Conservation (phyloP, 2,888 invertebrate species). For the Sinohyriopsis cumingii region DNA sequence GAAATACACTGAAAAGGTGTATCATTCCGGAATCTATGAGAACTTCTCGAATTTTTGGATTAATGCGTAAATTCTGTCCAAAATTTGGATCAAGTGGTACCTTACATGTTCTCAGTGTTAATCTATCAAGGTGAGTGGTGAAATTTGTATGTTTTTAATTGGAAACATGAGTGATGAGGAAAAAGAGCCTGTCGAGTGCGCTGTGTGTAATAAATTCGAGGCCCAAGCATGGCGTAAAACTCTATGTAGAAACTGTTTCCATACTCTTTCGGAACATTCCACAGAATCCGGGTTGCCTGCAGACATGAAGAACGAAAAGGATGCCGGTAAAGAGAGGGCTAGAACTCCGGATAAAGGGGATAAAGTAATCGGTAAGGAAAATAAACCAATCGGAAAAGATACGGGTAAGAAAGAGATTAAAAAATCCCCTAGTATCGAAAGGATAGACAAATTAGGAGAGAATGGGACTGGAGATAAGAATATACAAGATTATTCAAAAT, state of each 20-base stretch:
- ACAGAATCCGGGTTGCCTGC: conserved; percentile 8
- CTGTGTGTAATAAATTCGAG: conserved; percentile 67
- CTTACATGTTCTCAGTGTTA: background rate
- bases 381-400: conserved; percentile 1
- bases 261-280: conserved; percentile 60
- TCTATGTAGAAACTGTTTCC: conserved; percentile 71
- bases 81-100: background rate
- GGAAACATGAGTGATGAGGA: conserved; percentile 35
- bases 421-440: background rate
- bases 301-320: conserved; percentile 12
- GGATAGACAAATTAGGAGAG: conserved; percentile 1
- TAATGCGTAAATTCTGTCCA: too few species aligned
- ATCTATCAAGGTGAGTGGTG: background rate
- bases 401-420: conserved; percentile 1
- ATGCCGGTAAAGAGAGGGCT: conserved; percentile 4
- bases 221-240: conserved; percentile 72
- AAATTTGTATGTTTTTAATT: conserved; percentile 17
- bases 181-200: conserved; percentile 19
- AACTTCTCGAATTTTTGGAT: too few species aligned
- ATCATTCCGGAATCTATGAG: too few species aligned
- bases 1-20: conserved; percentile 34
- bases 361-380: conserved; percentile 8
- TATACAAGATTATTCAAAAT: background rate
- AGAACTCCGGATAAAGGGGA: conserved; percentile 10
- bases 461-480: conserved; percentile 14